phyloP scores from a whole-genome alignment of 2,797 vertebrate species.

The Mionectes olivaceus region DNA sequence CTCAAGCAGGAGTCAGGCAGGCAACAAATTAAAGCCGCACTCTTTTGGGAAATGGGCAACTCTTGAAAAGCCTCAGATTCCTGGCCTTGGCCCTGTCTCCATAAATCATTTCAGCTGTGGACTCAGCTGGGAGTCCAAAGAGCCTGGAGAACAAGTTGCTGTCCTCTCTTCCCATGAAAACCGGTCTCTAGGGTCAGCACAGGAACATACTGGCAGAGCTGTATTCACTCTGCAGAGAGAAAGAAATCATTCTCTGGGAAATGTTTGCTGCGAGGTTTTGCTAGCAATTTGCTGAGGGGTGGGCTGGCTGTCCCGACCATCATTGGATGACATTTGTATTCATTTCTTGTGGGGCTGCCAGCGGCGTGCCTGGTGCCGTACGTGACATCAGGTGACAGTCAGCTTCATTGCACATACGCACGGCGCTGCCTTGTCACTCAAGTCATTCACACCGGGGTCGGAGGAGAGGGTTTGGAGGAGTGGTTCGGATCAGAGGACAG shows the following conservation, averaged over 20 bases:
- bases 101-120: conserved; percentile 61
- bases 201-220: background rate
- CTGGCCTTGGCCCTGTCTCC: conserved; percentile 64
- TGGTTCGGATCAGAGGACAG: background rate
- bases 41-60: conserved; percentile 68
- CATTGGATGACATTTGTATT: conserved; percentile 69
- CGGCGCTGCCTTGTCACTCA: conserved; percentile 24
- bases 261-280: background rate
- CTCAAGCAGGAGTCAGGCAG: conserved; percentile 61
- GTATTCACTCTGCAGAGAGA: background rate
- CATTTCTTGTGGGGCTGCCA: conserved; percentile 62
- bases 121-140: conserved; percentile 39
- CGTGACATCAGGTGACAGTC: conserved; percentile 66
- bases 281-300: conserved; percentile 51
- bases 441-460: background rate
- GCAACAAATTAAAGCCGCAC: conserved; percentile 49
- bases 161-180: conserved; percentile 44
- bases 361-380: conserved; percentile 37
- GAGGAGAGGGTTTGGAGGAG: background rate
- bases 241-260: conserved; percentile 12
- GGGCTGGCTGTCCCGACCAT: conserved; percentile 33
- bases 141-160: conserved; percentile 51
- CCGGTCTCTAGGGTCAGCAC: background rate
- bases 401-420: conserved; percentile 1
- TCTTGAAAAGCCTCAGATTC: conserved; percentile 65